These are phyloP conservation scores for Orchesellides sinensis DNA, from an alignment of 2,888 invertebrate species.

Conservation along the genomic window DNA sequence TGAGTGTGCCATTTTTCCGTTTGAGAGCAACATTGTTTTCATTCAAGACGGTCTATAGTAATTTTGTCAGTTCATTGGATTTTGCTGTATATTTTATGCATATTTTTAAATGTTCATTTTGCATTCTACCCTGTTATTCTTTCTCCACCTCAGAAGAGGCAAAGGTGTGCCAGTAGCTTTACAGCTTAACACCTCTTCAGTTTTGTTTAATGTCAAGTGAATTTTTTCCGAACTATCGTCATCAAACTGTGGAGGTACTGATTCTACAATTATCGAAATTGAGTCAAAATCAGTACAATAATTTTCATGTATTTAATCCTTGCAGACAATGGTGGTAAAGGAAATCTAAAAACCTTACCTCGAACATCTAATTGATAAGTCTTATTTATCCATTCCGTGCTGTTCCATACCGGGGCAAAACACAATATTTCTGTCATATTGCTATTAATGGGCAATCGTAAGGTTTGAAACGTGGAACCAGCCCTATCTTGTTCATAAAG, in stretches of 20 bases:
- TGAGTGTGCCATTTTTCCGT: slow-evolving; percentile 67
- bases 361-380: slow-evolving; percentile 39
- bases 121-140: slow-evolving; percentile 69
- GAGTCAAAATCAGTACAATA: background rate
- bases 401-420: slow-evolving; percentile 74
- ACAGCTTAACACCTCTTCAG: slow-evolving; percentile 66
- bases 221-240: slow-evolving; percentile 56
- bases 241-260: slow-evolving; percentile 61
- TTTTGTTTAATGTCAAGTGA: slow-evolving; percentile 66
- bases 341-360: slow-evolving; percentile 22
- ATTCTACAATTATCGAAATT: slow-evolving; percentile 67
- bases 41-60: slow-evolving; percentile 53
- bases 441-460: slow-evolving; percentile 26
- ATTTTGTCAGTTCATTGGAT: background rate
- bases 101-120: background rate
- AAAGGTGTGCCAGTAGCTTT: slow-evolving; percentile 55
- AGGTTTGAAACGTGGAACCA: slow-evolving; percentile 30
- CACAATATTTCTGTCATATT: slow-evolving; percentile 70
- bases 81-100: background rate
- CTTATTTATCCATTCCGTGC: slow-evolving; percentile 67
- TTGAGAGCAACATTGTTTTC: slow-evolving; percentile 62
- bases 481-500: slow-evolving; percentile 26
- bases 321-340: background rate
- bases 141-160: slow-evolving; percentile 71
- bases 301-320: background rate